A percentile compares a stretch with the other conserved stretches of the same genome.
phyloP scores from a whole-genome alignment of 2,888 invertebrate species.

The Blomia tropicalis region DNA sequence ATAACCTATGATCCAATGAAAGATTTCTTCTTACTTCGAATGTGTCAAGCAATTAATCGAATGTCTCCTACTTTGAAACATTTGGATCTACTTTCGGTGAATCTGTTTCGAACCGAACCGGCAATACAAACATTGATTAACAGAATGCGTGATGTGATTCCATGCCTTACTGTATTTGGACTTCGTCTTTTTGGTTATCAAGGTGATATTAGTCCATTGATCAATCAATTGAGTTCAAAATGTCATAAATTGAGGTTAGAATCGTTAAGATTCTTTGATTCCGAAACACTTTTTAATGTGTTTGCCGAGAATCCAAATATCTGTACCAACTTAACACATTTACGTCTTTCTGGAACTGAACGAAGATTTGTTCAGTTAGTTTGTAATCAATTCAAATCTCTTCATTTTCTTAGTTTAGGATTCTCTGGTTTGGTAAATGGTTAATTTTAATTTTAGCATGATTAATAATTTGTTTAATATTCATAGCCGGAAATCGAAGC shows the following conservation, averaged over 20 bases:
- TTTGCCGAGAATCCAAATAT: background rate
- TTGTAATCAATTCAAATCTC: background rate
- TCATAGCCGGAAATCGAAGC: background rate
- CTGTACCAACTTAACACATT: background rate
- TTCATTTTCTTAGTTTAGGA: background rate
- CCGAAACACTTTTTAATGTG: background rate
- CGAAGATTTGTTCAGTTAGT: background rate
- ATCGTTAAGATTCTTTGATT: background rate
- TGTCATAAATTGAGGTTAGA: background rate
- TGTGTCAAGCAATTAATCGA: background rate
- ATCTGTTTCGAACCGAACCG: background rate
- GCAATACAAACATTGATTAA: background rate
- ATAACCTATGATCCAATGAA: background rate
- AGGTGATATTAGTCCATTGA: background rate
- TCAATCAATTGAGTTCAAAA: background rate
- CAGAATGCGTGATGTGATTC: background rate
- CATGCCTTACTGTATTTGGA: background rate
- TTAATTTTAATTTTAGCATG: background rate
- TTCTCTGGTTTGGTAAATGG: slow-evolving; percentile 5
- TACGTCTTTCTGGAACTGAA: background rate
- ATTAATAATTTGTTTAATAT: background rate
- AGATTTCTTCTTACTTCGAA: background rate
- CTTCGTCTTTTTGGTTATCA: background rate
- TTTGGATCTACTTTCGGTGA: background rate
- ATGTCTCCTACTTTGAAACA: background rate